Base-by-base conservation (phyloP, 2,888 invertebrate genomes). In the Prosopocoilus inquinatus region DNA sequence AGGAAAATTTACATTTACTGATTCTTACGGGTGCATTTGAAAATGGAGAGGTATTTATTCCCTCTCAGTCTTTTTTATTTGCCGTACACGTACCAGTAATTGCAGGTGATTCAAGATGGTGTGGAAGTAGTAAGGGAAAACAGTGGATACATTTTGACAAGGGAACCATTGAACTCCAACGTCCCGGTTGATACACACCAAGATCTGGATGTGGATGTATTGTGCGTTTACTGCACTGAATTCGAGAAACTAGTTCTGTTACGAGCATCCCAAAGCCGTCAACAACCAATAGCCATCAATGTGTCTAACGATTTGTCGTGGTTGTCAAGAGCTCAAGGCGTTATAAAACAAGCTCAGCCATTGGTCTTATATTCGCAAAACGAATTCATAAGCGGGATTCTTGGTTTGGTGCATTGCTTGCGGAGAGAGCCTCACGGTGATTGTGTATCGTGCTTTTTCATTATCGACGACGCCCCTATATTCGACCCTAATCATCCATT, bases 401-500 rank as follows among this genome's bases (percentile, higher is more conserved):
- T 94, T 13, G 96, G 96, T 8, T 77, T 96, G 50, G 85, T 91
- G 0, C 94, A 94, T 67, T 96, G 95, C 73, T 75, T 96, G 33
- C 82, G 89, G 55, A 87, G 82, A 65, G 95, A 95, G 70, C 48
- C 58, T 8, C 35, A 50, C 9, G 53, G 51, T 5, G 82, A 49
- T 16, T 72, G 83, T 1, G 78, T 85, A 1, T 80, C 81, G 46
- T 85, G 85, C 51, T 73, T 90, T 3, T 78, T 86, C n/a, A 73
- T 83, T 55, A 84, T 85, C 38, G 60, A 61, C 35, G 47, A 79
- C 53, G 88, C 88, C 0, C 88, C 89, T 0, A 70, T 77, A 2
- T 90, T 91, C 64, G 83, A 85, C 63, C 75, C 84, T 3, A 78
- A 83, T 8, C 70, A 84, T 69, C 81, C 85, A 3, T 80, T 90